A percentile compares a stretch with the other conserved stretches of the same genome.
Conservation (phyloP, 1,140 invertebrate species). For the Drosophila ananassae region DNA sequence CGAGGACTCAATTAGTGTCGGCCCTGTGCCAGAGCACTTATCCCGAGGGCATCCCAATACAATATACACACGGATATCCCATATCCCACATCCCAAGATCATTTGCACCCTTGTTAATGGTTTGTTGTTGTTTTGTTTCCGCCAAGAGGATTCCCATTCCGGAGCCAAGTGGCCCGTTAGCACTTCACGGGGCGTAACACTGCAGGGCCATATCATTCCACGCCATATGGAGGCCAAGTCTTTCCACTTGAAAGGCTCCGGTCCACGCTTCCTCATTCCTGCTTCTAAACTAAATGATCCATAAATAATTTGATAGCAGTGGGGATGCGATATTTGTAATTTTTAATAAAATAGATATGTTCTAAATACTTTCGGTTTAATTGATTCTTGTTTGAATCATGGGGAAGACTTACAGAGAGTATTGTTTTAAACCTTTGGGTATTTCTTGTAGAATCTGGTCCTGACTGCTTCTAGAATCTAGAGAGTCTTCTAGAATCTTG, state of each 20-base stretch:
- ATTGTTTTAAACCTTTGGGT: no score
- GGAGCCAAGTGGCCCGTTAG: slow-evolving; percentile 68
- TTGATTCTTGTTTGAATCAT: no score
- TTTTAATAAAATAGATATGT: background rate
- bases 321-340: background rate
- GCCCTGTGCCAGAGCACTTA: slow-evolving; percentile 9
- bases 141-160: slow-evolving; percentile 49
- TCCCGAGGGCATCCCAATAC: background rate
- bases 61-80: background rate
- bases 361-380: no score
- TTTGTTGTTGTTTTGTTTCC: slow-evolving; percentile 80
- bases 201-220: slow-evolving; percentile 24
- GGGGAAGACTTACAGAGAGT: no score
- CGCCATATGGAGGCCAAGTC: slow-evolving; percentile 59
- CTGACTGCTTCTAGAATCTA: no score
- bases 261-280: slow-evolving; percentile 25
- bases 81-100: slow-evolving; percentile 33
- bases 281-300: background rate
- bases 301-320: background rate
- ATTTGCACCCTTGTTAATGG: slow-evolving; percentile 64
- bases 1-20: slow-evolving; percentile 60
- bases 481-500: no score
- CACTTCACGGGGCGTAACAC: slow-evolving; percentile 52
- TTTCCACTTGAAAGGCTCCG: slow-evolving; percentile 35
- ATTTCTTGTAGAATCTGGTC: no score